Percentiles rank a stretch among this genome's conserved stretches.
phyloP scores from a whole-genome alignment of 2,113 vertebrate species.

The Hemibates koningsi region DNA sequence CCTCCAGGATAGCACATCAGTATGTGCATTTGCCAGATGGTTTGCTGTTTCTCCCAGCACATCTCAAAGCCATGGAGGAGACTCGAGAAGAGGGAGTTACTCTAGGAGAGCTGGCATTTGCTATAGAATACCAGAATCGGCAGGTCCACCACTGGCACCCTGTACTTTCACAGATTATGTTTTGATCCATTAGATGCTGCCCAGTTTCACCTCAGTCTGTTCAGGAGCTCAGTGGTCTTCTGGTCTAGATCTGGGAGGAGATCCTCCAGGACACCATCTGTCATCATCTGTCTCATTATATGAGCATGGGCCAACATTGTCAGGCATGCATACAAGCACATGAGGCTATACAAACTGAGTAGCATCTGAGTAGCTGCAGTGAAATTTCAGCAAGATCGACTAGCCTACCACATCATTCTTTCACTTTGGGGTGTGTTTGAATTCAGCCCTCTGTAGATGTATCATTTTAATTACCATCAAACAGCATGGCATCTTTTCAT shows the following conservation, averaged over 20 bases:
- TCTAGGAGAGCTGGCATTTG: neutral
- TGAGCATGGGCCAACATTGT: neutral
- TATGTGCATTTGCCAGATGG: neutral
- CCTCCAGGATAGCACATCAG: neutral
- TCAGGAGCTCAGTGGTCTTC: neutral
- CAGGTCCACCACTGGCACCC: neutral
- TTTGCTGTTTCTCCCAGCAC: neutral
- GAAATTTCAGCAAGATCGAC: neutral
- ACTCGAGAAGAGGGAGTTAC: neutral
- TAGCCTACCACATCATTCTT: neutral
- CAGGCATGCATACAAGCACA: neutral
- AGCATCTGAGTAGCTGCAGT: neutral
- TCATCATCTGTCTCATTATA: neutral
- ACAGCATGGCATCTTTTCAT: neutral
- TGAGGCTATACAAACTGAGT: neutral
- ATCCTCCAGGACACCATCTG: neutral
- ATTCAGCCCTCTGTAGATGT: neutral
- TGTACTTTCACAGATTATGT: neutral
- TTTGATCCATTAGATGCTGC: neutral
- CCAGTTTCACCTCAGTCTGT: neutral
- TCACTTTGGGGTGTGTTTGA: neutral
- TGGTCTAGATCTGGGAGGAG: neutral
- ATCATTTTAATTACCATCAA: neutral
- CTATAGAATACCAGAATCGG: neutral
- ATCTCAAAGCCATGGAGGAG: neutral